A percentile compares a stretch with the other conserved stretches of the same genome.
Conservation (phyloP, 2,113 vertebrate genomes). For the Megaptera novaeangliae region DNA sequence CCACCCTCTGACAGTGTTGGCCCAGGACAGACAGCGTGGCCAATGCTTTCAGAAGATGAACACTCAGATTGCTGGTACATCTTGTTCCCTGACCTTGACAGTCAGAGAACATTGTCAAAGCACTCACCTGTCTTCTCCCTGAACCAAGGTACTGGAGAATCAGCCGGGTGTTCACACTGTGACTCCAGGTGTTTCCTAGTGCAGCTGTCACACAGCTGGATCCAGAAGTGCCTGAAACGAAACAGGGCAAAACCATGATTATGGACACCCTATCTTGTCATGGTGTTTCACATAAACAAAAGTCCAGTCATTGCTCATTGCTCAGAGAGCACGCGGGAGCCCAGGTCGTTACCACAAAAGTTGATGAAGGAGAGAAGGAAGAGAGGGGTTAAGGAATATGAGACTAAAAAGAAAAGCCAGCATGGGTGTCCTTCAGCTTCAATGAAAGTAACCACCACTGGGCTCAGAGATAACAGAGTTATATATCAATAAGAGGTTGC, state of each 20-base stretch:
- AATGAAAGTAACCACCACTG: not conserved
- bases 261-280: not conserved
- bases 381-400: not conserved
- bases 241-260: not conserved
- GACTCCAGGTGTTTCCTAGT: constrained; percentile 89
- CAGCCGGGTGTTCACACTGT: constrained; percentile 87
- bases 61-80: not conserved
- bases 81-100: not conserved
- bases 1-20: not conserved
- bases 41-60: not conserved
- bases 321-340: not conserved
- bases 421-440: not conserved
- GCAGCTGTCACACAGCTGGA: constrained; percentile 83
- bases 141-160: constrained; percentile 83
- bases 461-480: not conserved
- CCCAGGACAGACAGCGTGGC: not conserved
- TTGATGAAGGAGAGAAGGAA: not conserved
- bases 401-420: not conserved
- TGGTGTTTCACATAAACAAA: not conserved
- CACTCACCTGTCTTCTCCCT: constrained; percentile 82
- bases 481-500: not conserved
- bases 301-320: not conserved
- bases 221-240: constrained; percentile 72
- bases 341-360: not conserved
- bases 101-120: not conserved